These are phyloP conservation scores for Achlya flavicornis DNA, from an alignment of 2,888 invertebrate genomes.

Conservation along the genomic window DNA sequence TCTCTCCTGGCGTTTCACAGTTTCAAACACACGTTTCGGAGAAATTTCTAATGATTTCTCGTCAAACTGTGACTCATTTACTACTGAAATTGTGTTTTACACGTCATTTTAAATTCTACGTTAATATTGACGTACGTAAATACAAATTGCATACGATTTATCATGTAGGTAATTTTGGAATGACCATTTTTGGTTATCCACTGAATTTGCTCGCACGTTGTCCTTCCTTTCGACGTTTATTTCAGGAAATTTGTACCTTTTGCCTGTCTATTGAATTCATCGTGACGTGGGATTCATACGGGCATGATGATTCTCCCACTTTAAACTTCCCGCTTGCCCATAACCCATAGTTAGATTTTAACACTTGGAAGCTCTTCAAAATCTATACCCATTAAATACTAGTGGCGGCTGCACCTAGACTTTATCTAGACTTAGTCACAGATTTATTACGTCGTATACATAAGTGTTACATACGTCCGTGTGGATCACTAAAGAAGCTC, in stretches of 20 bases:
- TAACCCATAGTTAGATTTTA: no score
- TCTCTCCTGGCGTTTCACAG: no score
- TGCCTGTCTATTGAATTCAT: no score
- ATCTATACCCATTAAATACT: no score
- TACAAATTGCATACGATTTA: not conserved
- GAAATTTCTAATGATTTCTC: no score
- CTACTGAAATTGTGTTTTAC: not conserved
- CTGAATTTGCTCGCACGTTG: not conserved
- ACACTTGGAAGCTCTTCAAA: no score
- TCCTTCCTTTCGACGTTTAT: no score
- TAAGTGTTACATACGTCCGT: conserved; percentile 21
- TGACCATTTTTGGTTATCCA: not conserved
- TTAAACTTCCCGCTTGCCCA: no score
- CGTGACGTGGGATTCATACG: no score
- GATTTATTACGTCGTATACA: conserved; percentile 22
- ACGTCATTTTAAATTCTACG: not conserved
- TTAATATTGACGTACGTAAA: not conserved
- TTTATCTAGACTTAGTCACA: not conserved
- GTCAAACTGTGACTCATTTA: not conserved
- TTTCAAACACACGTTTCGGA: no score
- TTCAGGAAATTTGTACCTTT: no score
- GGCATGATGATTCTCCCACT: no score
- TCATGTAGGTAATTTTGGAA: not conserved
- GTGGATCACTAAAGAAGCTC: not conserved
- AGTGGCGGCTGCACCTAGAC: not conserved